Conservation (phyloP, 2,888 invertebrate species). For the Agonopterix heracliana region DNA sequence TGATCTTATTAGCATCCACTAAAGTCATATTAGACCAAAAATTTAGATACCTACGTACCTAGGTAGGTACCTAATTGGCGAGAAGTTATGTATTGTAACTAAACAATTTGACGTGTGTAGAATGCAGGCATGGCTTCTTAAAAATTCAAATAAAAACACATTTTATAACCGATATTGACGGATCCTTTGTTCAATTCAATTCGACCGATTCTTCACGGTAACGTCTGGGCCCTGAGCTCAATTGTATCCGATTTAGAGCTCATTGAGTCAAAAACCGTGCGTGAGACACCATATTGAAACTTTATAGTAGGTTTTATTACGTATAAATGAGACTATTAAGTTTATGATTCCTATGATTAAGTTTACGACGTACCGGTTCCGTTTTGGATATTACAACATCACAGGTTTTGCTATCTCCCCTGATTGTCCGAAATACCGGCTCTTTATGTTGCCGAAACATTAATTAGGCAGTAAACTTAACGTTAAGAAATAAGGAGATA, state of each 20-base stretch:
- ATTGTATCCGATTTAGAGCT: slow-evolving; percentile 62
- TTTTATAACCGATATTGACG: background rate
- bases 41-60: no score
- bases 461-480: slow-evolving; percentile 47
- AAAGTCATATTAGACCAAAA: no score
- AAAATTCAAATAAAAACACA: background rate
- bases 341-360: slow-evolving; percentile 64
- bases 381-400: slow-evolving; percentile 35
- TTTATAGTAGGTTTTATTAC: slow-evolving; percentile 69
- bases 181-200: slow-evolving; percentile 47
- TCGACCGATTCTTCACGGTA: slow-evolving; percentile 65
- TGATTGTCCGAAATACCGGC: slow-evolving; percentile 28
- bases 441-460: slow-evolving; percentile 35
- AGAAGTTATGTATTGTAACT: no score
- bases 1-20: no score
- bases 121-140: no score
- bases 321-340: slow-evolving; percentile 68
- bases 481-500: slow-evolving; percentile 31
- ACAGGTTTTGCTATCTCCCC: slow-evolving; percentile 34
- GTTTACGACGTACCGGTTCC: slow-evolving; percentile 51
- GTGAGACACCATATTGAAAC: slow-evolving; percentile 59
- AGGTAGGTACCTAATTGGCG: no score
- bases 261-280: slow-evolving; percentile 58
- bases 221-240: slow-evolving; percentile 53
- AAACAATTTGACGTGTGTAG: no score